A percentile compares a stretch with the other conserved stretches of the same genome.
These are phyloP conservation scores for Amblyornis subalaris DNA, from an alignment of 2,113 vertebrate species.

Conservation along the genomic window DNA sequence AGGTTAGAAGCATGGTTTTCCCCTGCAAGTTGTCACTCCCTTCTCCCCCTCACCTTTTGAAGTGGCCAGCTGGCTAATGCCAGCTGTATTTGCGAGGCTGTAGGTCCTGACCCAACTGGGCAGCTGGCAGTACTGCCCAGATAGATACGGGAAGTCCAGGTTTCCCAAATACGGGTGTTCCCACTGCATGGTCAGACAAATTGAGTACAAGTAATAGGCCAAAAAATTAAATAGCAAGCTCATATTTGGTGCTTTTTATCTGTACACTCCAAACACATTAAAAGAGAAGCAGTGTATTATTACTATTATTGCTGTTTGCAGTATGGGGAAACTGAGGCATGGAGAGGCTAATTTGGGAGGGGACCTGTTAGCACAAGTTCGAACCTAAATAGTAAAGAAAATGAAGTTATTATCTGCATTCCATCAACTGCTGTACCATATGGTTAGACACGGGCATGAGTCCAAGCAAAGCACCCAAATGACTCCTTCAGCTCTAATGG, in stretches of 20 bases:
- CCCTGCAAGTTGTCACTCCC: neutral
- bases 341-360: neutral
- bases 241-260: neutral
- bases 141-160: neutral
- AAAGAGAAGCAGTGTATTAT: neutral
- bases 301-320: neutral
- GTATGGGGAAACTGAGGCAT: neutral
- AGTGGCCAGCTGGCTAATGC: neutral
- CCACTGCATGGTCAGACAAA: neutral
- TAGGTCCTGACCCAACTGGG: neutral
- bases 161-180: neutral
- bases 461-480: slow-evolving; percentile 26
- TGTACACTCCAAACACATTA: neutral
- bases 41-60: neutral
- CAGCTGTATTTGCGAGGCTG: neutral
- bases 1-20: neutral
- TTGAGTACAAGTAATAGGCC: neutral
- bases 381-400: slow-evolving; percentile 51
- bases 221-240: neutral
- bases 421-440: slow-evolving; percentile 11
- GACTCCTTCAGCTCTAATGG: slow-evolving; percentile 12
- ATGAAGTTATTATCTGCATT: slow-evolving; percentile 58
- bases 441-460: slow-evolving; percentile 1
- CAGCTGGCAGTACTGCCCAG: neutral
- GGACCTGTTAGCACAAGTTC: slow-evolving; percentile 48